Evolutionary conservation across 2,888 invertebrate species (phyloP).

Genomic region (Mayetiola destructor): DNA sequence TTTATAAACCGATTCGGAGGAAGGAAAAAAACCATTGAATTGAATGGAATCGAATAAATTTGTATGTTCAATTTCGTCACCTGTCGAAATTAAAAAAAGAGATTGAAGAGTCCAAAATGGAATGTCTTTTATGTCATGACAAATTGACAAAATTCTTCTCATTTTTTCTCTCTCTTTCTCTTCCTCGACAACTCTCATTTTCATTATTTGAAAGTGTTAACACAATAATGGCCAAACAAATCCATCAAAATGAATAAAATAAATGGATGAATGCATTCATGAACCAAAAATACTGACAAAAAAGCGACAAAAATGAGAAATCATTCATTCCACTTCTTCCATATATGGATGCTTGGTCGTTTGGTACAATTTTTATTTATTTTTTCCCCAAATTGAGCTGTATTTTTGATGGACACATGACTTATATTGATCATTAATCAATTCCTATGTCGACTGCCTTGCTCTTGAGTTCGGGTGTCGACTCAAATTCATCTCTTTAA

Average conservation of each 20-base stretch:
- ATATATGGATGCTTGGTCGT: too few species aligned
- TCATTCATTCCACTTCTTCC: too few species aligned
- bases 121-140: background rate
- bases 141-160: background rate
- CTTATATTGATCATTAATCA: conserved; percentile 15
- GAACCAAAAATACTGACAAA: conserved; percentile 1
- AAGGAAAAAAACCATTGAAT: too few species aligned
- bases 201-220: conserved; percentile 5
- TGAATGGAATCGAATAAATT: background rate
- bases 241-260: too few species aligned
- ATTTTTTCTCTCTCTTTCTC: too few species aligned
- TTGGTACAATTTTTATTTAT: too few species aligned
- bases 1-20: too few species aligned
- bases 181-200: too few species aligned
- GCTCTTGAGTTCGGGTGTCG: background rate
- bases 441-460: too few species aligned
- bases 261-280: too few species aligned
- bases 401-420: conserved; percentile 12
- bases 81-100: background rate
- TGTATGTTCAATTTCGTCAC: conserved; percentile 2
- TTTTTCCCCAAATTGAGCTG: too few species aligned
- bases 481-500: background rate
- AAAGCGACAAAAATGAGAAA: background rate
- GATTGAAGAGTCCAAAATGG: background rate
- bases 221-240: background rate